Conservation (phyloP, 2,113 vertebrate species). For the Hemibagrus wyckioides region DNA sequence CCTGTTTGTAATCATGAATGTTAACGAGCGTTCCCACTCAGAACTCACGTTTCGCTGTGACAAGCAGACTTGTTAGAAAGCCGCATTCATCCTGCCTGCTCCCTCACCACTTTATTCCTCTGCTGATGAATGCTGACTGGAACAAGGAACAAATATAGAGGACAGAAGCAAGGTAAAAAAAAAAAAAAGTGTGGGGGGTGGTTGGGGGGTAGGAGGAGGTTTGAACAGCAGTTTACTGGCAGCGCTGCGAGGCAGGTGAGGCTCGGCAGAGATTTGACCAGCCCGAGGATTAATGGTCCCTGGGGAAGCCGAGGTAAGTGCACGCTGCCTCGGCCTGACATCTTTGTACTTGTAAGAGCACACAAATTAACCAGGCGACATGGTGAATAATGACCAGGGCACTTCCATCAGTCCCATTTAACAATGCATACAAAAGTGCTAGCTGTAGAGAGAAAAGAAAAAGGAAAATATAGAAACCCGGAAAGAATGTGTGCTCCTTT, state of each 20-base stretch:
- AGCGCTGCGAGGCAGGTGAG: slow-evolving; percentile 66
- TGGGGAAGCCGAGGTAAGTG: slow-evolving; percentile 76
- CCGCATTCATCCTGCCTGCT: neutral
- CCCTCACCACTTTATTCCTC: slow-evolving; percentile 54
- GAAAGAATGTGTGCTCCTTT: slow-evolving; percentile 1
- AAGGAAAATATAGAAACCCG: slow-evolving; percentile 11
- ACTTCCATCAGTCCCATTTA: slow-evolving; percentile 76
- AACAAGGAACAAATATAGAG: slow-evolving; percentile 65
- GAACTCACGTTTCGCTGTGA: neutral
- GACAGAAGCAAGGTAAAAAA: neutral
- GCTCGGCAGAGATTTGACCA: slow-evolving; percentile 68
- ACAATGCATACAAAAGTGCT: slow-evolving; percentile 75
- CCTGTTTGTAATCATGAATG: neutral
- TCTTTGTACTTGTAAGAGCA: slow-evolving; percentile 81
- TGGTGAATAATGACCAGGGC: slow-evolving; percentile 72
- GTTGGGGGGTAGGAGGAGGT: neutral
- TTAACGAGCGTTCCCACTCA: neutral
- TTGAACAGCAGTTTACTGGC: slow-evolving; percentile 69
- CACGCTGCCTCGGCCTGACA: slow-evolving; percentile 74
- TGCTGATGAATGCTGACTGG: slow-evolving; percentile 63
- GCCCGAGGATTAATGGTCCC: slow-evolving; percentile 77
- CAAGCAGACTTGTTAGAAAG: slow-evolving; percentile 17
- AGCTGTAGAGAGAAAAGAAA: slow-evolving; percentile 12
- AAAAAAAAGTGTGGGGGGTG: slow-evolving; percentile 33
- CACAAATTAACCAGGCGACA: slow-evolving; percentile 78